Evolutionary conservation across 2,113 vertebrate genomes (phyloP).

Genomic region (Gadus chalcogrammus): DNA sequence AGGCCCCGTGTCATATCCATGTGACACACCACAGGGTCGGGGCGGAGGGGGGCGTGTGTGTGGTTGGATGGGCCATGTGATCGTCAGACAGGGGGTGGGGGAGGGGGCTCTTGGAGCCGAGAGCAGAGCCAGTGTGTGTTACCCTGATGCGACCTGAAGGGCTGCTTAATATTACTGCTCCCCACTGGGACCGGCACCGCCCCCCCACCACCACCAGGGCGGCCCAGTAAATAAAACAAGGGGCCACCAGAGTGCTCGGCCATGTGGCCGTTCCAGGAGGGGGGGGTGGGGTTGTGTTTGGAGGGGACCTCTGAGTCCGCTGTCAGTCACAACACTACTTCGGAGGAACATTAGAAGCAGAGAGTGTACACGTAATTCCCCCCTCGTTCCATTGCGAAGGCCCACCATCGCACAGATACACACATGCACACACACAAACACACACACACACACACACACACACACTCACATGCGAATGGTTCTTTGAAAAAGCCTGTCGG

Average conservation of each 20-base stretch:
- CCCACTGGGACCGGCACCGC: no score
- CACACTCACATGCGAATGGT: no score
- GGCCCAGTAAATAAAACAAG: conserved; percentile 58
- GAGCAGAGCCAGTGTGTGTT: conserved; percentile 4
- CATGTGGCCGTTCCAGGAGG: no score
- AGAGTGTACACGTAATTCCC: neutral
- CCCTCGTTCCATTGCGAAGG: no score
- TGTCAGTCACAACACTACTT: conserved; percentile 37
- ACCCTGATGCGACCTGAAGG: conserved; percentile 47
- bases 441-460: no score
- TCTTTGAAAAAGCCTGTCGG: no score
- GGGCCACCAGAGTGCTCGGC: conserved; percentile 35
- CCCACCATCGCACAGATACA: no score
- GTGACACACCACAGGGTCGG: no score
- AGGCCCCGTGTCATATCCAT: no score
- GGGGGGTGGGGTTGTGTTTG: neutral
- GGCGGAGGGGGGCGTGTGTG: neutral
- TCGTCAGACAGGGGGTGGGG: neutral
- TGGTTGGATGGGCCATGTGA: neutral
- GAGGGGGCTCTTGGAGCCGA: neutral
- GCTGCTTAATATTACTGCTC: conserved; percentile 44
- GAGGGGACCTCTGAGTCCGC: conserved; percentile 18
- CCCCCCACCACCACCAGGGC: conserved; percentile 1
- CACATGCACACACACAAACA: no score
- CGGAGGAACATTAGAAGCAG: conserved; percentile 9